Evolutionary conservation across 2,113 vertebrate species (phyloP).

Genomic region (Alexandromys fortis): DNA sequence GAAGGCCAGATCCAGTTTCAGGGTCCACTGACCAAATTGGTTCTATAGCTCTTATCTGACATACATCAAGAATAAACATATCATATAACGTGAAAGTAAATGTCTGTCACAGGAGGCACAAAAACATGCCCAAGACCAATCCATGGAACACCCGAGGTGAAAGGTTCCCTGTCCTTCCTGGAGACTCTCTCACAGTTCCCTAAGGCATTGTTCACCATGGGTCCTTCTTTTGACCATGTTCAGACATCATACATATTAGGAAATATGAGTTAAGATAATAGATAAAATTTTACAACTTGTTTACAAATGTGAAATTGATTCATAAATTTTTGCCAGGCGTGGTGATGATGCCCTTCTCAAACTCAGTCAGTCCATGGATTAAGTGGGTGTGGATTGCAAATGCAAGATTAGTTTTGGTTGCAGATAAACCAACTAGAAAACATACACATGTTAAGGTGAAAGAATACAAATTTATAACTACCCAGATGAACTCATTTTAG

Average conservation of each 20-base stretch:
- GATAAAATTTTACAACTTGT: neutral
- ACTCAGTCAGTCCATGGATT: neutral
- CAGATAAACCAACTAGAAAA: neutral
- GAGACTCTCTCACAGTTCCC: neutral
- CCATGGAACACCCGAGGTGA: neutral
- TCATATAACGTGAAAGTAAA: neutral
- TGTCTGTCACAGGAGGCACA: neutral
- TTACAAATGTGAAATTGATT: neutral
- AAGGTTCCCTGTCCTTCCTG: neutral
- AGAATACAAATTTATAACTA: neutral
- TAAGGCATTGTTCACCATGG: neutral
- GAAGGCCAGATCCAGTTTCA: neutral
- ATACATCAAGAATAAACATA: neutral
- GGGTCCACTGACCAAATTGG: neutral
- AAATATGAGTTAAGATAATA: neutral
- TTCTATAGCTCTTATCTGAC: neutral
- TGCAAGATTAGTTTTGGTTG: neutral
- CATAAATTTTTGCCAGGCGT: neutral
- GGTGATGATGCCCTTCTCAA: neutral
- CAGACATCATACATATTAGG: neutral
- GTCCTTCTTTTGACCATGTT: neutral
- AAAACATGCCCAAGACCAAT: neutral
- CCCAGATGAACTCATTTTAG: neutral
- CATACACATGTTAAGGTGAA: too few relatives aligned
- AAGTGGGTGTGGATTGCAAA: neutral